Evolutionary conservation across 2,888 invertebrate genomes (phyloP).

Genomic region (Melanotus villosus): DNA sequence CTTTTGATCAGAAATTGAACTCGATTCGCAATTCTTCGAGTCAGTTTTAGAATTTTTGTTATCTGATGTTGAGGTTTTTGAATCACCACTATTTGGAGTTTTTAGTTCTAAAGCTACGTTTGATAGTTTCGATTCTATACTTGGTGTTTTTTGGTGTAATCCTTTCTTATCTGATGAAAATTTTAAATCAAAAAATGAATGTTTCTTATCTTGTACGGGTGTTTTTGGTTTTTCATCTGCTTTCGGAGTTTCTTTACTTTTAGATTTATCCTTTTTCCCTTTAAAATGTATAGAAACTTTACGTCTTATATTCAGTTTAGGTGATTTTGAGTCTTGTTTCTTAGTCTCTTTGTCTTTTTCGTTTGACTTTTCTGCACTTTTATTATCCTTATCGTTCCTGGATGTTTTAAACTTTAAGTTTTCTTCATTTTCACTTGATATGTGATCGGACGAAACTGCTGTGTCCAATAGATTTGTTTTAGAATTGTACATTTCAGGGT

Average conservation of each 20-base stretch:
- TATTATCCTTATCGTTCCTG: constrained; percentile 39
- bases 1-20: constrained; percentile 56
- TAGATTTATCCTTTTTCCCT: constrained; percentile 63
- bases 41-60: constrained; percentile 44
- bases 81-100: constrained; percentile 55
- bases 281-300: constrained; percentile 69
- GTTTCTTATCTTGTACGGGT: constrained; percentile 54
- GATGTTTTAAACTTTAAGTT: constrained; percentile 59
- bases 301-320: constrained; percentile 63
- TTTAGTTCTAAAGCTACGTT: constrained; percentile 58
- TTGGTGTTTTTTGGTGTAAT: constrained; percentile 64
- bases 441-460: constrained; percentile 43
- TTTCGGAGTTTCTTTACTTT: constrained; percentile 50
- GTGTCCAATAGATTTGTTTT: constrained; percentile 48
- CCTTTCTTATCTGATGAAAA: constrained; percentile 50
- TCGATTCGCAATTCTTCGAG: constrained; percentile 39
- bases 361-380: constrained; percentile 43
- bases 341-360: constrained; percentile 40
- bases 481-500: constrained; percentile 50
- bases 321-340: constrained; percentile 52
- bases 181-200: constrained; percentile 59
- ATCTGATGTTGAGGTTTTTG: constrained; percentile 39
- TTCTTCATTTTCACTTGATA: constrained; percentile 62
- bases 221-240: constrained; percentile 41
- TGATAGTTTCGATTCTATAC: constrained; percentile 61